phyloP scores from a whole-genome alignment of 2,888 invertebrate species.

The Zaprionus bogoriensis region DNA sequence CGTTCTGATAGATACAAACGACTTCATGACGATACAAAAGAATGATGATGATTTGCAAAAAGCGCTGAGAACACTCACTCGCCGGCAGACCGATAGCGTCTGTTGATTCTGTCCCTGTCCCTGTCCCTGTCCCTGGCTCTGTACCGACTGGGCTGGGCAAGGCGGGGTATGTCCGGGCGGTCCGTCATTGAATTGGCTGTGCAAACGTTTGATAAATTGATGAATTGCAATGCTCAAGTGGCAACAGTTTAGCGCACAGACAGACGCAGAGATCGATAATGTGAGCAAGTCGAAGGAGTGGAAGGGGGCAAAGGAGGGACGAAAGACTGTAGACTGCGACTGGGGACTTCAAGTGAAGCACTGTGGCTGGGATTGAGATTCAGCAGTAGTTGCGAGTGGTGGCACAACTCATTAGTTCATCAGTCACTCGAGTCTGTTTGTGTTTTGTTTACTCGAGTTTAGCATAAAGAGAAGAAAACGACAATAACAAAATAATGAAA shows the following conservation, averaged over 20 bases:
- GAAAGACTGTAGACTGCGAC: too few relatives aligned
- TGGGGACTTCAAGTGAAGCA: too few relatives aligned
- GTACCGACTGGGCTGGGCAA: neutral
- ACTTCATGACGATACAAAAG: slow-evolving; percentile 71
- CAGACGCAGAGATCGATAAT: slow-evolving; percentile 53
- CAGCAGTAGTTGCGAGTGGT: slow-evolving; percentile 25
- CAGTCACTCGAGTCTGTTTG: slow-evolving; percentile 30
- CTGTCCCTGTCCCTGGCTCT: too few relatives aligned
- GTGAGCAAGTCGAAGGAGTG: slow-evolving; percentile 1
- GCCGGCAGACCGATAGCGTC: too few relatives aligned
- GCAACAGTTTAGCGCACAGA: slow-evolving; percentile 70
- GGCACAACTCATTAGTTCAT: slow-evolving; percentile 65
- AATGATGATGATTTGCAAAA: slow-evolving; percentile 71
- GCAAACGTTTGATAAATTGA: slow-evolving; percentile 76
- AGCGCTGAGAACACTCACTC: slow-evolving; percentile 18
- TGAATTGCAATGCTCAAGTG: slow-evolving; percentile 74
- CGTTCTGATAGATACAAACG: slow-evolving; percentile 72
- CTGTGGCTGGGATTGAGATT: slow-evolving; percentile 1
- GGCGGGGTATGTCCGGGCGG: slow-evolving; percentile 12
- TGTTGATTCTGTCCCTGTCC: slow-evolving; percentile 14
- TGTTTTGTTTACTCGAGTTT: slow-evolving; percentile 67
- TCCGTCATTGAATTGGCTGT: slow-evolving; percentile 66
- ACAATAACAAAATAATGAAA: slow-evolving; percentile 31
- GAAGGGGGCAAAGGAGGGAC: too few relatives aligned
- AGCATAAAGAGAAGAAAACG: slow-evolving; percentile 54